Evolutionary conservation across 2,888 invertebrate species (phyloP).

Genomic region (Yponomeuta sedellus): DNA sequence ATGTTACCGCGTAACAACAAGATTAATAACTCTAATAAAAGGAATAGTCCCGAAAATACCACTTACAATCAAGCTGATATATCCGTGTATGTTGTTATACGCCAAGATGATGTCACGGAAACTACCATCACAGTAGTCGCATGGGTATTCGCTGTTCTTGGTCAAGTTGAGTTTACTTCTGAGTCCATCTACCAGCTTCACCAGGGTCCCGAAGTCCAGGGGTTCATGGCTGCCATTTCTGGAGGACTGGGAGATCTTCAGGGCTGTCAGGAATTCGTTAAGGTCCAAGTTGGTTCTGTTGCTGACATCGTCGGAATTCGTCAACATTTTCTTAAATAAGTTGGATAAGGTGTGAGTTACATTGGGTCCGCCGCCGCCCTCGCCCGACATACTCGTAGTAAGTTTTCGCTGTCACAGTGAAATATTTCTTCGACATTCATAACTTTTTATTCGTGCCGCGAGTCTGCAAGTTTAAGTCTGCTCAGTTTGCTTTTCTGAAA

Average conservation of each 20-base stretch:
- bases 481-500: background rate
- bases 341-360: slow-evolving; percentile 59
- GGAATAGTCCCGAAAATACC: slow-evolving; percentile 10
- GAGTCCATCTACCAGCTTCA: slow-evolving; percentile 59
- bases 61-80: slow-evolving; percentile 86
- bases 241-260: slow-evolving; percentile 42
- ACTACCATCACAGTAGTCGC: slow-evolving; percentile 77
- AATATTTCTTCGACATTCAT: background rate
- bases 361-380: slow-evolving; percentile 42
- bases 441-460: background rate
- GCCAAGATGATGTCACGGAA: slow-evolving; percentile 76
- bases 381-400: slow-evolving; percentile 49
- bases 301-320: slow-evolving; percentile 46
- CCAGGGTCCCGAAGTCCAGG: slow-evolving; percentile 56
- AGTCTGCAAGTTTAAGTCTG: background rate
- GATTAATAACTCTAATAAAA: background rate
- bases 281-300: slow-evolving; percentile 50
- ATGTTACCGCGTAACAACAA: background rate
- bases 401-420: background rate
- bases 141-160: slow-evolving; percentile 42
- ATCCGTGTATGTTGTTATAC: slow-evolving; percentile 87
- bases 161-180: slow-evolving; percentile 52
- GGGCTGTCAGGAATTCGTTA: slow-evolving; percentile 48
- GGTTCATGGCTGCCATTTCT: slow-evolving; percentile 50
- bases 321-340: slow-evolving; percentile 60